A percentile compares a stretch with the other conserved stretches of the same genome.
Evolutionary conservation across 2,888 invertebrate genomes (phyloP).

Genomic region (Cantharis nigra): DNA sequence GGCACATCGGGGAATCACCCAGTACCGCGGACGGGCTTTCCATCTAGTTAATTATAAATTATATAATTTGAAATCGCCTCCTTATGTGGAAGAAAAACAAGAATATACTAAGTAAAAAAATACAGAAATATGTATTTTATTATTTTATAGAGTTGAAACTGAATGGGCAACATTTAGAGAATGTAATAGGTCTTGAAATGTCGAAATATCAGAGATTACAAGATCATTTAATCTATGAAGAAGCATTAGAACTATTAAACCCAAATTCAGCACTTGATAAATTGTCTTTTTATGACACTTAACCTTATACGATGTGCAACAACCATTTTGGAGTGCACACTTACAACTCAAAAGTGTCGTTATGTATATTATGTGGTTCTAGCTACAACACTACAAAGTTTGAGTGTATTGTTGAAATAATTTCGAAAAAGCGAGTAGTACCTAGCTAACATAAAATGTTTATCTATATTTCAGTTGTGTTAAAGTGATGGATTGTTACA

Average conservation of each 20-base stretch:
- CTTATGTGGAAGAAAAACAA: no score
- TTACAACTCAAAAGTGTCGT: constrained; percentile 1
- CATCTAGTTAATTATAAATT: no score
- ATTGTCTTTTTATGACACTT: constrained; percentile 21
- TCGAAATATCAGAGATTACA: not conserved
- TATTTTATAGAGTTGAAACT: not conserved
- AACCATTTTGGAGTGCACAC: constrained; percentile 1
- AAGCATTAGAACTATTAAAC: not conserved
- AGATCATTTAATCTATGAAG: not conserved
- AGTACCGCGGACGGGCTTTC: no score
- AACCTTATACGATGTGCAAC: constrained; percentile 13
- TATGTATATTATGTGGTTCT: not conserved
- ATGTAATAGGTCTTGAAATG: not conserved
- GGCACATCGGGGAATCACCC: no score
- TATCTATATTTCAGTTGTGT: not conserved
- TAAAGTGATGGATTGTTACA: not conserved
- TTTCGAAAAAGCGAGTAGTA: not conserved
- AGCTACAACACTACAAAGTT: not conserved
- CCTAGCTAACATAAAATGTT: not conserved
- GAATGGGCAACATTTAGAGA: not conserved
- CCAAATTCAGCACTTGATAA: constrained; percentile 16
- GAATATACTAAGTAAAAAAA: no score
- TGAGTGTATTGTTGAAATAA: not conserved
- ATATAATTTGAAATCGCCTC: no score
- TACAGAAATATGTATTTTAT: no score